Evolutionary conservation across 2,113 vertebrate species (phyloP).

Genomic region (Himantopus leucocephalus): DNA sequence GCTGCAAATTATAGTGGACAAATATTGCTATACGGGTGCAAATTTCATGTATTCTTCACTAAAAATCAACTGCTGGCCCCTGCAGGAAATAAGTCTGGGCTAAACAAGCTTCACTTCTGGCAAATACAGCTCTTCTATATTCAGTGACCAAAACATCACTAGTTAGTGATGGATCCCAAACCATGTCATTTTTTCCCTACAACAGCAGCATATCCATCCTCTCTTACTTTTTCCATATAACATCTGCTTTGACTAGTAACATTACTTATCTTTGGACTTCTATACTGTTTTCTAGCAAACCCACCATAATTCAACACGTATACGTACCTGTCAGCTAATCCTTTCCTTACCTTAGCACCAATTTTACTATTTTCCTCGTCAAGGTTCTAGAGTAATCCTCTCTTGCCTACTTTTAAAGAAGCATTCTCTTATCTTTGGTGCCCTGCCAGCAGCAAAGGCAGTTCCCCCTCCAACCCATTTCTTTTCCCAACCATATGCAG

Average conservation of each 20-base stretch:
- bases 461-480: background rate
- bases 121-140: background rate
- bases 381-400: background rate
- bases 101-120: background rate
- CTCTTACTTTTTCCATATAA: background rate
- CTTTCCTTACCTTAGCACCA: background rate
- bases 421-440: background rate
- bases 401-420: background rate
- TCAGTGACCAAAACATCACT: background rate
- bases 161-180: background rate
- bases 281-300: background rate
- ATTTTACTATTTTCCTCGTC: background rate
- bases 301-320: background rate
- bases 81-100: background rate
- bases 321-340: background rate
- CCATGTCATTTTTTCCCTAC: background rate
- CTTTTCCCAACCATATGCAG: background rate
- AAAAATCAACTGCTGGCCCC: background rate
- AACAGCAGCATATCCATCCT: background rate
- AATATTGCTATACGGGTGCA: background rate
- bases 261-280: background rate
- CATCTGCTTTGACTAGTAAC: background rate
- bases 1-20: background rate
- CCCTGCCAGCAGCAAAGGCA: background rate
- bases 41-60: background rate